Conservation (phyloP, 2,113 vertebrate species). For the Tetraodon nigroviridis region DNA sequence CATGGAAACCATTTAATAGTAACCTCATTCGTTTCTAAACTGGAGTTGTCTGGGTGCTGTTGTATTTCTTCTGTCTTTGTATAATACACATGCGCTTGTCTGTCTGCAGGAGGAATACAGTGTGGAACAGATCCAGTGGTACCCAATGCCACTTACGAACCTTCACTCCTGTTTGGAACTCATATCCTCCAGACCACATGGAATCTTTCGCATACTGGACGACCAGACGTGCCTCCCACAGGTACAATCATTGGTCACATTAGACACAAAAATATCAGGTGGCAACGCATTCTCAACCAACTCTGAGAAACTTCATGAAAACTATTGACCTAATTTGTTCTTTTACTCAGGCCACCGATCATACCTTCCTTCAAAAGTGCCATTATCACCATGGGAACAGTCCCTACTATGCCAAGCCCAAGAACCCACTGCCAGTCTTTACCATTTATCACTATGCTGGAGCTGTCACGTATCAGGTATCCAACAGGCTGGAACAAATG, state of each 20-base stretch:
- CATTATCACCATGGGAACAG: slow-evolving; percentile 86
- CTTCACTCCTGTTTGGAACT: slow-evolving; percentile 79
- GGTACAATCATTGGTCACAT: slow-evolving; percentile 55
- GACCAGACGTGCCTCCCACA: slow-evolving; percentile 86
- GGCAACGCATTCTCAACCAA: neutral
- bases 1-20: too few relatives aligned
- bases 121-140: slow-evolving; percentile 80
- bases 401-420: slow-evolving; percentile 83
- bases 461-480: slow-evolving; percentile 89
- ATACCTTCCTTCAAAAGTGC: slow-evolving; percentile 94
- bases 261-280: neutral
- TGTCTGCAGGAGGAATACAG: slow-evolving; percentile 81
- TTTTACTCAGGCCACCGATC: slow-evolving; percentile 83
- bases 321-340: neutral
- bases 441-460: slow-evolving; percentile 86
- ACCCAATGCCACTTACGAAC: slow-evolving; percentile 66
- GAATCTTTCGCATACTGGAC: slow-evolving; percentile 84
- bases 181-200: slow-evolving; percentile 79
- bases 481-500: neutral
- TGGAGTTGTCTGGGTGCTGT: too few relatives aligned
- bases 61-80: too few relatives aligned
- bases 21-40: too few relatives aligned
- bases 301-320: neutral
- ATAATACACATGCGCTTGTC: neutral
- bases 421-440: slow-evolving; percentile 87